Evolutionary conservation across 1,140 invertebrate species (phyloP).

Genomic region (Euschistus heros): DNA sequence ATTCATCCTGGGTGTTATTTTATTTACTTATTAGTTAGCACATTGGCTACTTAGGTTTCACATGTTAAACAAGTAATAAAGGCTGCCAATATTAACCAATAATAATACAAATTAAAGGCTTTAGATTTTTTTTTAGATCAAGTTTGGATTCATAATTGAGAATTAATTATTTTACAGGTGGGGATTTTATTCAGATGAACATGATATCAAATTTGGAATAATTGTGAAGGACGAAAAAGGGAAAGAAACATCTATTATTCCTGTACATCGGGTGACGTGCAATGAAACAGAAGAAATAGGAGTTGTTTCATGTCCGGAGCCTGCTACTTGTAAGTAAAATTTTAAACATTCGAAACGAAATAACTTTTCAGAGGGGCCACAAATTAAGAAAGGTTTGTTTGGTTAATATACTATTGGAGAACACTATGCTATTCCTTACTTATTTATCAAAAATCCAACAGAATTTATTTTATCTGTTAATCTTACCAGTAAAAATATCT

Average conservation of each 20-base stretch:
- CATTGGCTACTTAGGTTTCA: neutral
- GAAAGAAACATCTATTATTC: constrained; percentile 50
- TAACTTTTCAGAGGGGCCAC: too few relatives aligned
- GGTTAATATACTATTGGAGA: too few relatives aligned
- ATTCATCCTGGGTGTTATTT: neutral
- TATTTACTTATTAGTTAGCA: neutral
- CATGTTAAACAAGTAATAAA: neutral
- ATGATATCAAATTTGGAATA: constrained; percentile 83
- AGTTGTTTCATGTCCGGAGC: constrained; percentile 55
- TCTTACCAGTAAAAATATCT: too few relatives aligned
- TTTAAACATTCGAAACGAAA: too few relatives aligned
- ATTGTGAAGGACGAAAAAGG: constrained; percentile 51
- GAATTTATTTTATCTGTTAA: too few relatives aligned
- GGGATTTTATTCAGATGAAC: constrained; percentile 75
- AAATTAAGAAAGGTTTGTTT: too few relatives aligned
- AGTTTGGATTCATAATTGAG: neutral
- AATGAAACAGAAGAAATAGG: constrained; percentile 71
- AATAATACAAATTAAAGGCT: neutral
- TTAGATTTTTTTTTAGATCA: too few relatives aligned
- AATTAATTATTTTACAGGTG: constrained; percentile 46
- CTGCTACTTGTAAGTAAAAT: constrained; percentile 63
- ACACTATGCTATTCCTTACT: too few relatives aligned
- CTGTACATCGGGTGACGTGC: constrained; percentile 56
- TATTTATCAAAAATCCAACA: too few relatives aligned
- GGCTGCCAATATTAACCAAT: neutral